Evolutionary conservation across 2,888 invertebrate genomes (phyloP), one percentile per base, ranked within the genome.

Genomic region (Ephialtes manifestator): DNA sequence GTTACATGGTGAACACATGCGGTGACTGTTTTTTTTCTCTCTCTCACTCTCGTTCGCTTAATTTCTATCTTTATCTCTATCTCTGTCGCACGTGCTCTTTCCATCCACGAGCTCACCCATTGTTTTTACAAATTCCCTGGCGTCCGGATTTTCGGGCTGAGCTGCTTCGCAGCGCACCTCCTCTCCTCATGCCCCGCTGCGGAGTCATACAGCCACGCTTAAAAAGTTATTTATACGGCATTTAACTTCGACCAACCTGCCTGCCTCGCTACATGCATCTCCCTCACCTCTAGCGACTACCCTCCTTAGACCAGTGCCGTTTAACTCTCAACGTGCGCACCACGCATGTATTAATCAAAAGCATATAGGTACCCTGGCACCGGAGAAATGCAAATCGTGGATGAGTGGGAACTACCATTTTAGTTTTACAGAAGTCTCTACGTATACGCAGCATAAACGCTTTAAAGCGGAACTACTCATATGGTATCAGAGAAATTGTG

Each of bases 221-320:
- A 63, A 81, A 84, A 84, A 81, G 81, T 84, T 84, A 84, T 84
- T 84, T 84, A 84, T 84, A 81, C 70, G 70, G 63, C 70, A 81
- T 84, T 81, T 81, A 84, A 84, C 77, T 75, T 55, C 58, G 55
- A 46, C 72, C 67, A 55, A 58, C 55, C 72, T 80, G 72, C 48
- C 65, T n/a, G 15, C 15, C 51, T 28, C 72, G 70, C 43, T 65
- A 18, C 15, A 0, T 46, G 60, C 77, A 10, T 39, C 18, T 43
- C 71, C 20, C 81, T 77, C 74, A 46, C 24, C 77, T n/a, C 20
- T n/a, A 39, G 20, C 18, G 13, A 31, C 20, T 18, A 3, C 39
- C 10, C 20, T 18, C 39, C 20, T 18, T 20, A 39, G 39, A 39
- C 39, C 39, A 39, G 39, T 46, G 58, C 74, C 58, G 48, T 55